A percentile compares a stretch with the other conserved stretches of the same genome.
Evolutionary conservation across 1,140 invertebrate genomes (phyloP).

Genomic region (Centruroides vittatus): DNA sequence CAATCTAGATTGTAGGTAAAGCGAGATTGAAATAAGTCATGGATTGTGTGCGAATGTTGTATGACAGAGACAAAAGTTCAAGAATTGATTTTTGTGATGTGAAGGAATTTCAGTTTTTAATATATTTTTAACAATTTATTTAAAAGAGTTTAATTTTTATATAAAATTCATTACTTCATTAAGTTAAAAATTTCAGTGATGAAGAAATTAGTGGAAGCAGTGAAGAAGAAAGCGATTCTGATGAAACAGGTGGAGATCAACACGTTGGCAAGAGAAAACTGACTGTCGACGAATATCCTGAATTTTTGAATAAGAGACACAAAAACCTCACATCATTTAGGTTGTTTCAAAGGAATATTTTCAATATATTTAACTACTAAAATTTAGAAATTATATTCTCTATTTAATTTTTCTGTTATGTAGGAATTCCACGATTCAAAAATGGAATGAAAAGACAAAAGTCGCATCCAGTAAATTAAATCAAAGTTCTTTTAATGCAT

Average conservation of each 20-base stretch:
- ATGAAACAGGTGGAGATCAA: constrained; percentile 22
- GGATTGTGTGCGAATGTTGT: no score
- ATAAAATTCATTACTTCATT: no score
- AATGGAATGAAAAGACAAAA: constrained; percentile 84
- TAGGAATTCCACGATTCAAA: constrained; percentile 44
- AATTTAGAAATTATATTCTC: not conserved
- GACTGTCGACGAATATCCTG: constrained; percentile 47
- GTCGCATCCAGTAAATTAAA: constrained; percentile 36
- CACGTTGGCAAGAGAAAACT: constrained; percentile 36
- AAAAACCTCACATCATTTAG: no score
- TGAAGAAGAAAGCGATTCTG: constrained; percentile 28
- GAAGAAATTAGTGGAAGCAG: constrained; percentile 44
- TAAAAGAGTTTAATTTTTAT: no score
- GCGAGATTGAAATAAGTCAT: no score
- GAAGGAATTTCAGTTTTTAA: no score
- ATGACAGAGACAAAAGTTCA: no score
- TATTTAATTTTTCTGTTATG: not conserved
- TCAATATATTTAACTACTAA: constrained; percentile 25
- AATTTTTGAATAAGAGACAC: constrained; percentile 30
- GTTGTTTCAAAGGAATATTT: no score
- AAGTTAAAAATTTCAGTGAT: constrained; percentile 25
- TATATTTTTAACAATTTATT: no score
- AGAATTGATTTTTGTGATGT: no score
- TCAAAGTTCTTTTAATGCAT: constrained; percentile 42
- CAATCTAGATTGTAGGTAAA: no score